Base-by-base conservation (phyloP, 2,888 invertebrate species). In the Lithodes maja region DNA sequence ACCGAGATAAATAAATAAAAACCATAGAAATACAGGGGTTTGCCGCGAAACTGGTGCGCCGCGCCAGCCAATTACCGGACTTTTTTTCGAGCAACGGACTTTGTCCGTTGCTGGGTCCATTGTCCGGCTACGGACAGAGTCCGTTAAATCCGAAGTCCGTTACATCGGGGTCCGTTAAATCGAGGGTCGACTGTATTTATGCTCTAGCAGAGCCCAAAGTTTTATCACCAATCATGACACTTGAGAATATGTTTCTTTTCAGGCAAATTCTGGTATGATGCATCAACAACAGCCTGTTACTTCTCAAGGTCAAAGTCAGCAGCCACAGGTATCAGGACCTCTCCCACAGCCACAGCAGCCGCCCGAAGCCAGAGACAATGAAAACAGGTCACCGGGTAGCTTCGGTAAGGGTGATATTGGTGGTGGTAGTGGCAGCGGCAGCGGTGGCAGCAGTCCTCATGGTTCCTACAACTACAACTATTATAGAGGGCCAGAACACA, bases 261-360 rank as follows among this genome's bases (percentile, higher is more conserved):
- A 86, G 86, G 75, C 82, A 61, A 74, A 86, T 55, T 77, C 86
- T 49, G 55, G 61, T 17, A 15, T 75, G n/a, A 52, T 75, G n/a
- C 3, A 54, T 50, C 83, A 78, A n/a, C 88, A 89, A 54, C 88
- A 84, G 53, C 74, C 84, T 68, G 54, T 79, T 55, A 55, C 61
- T 61, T 85, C 88, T 33, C 87, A 87, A 54, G 52, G 50, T 53
- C 87, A 87, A 54, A 33, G 50, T 53, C 86, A 86, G 50, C 86
- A 86, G n/a, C 81, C 81, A 81, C 81, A 5, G 3, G 80, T 53
- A 55, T 15, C 49, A n/a, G n/a, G 7, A 79, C n/a, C 5, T 53
- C 84, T 52, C 52, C 84, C 75, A 55, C 85, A 53, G 49, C 78
- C 52, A 52, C 80, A 5, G 2, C 80, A 77, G 2, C 61, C 79